Conservation (phyloP, 2,797 vertebrate species). For the Gymnothorax javanicus region DNA sequence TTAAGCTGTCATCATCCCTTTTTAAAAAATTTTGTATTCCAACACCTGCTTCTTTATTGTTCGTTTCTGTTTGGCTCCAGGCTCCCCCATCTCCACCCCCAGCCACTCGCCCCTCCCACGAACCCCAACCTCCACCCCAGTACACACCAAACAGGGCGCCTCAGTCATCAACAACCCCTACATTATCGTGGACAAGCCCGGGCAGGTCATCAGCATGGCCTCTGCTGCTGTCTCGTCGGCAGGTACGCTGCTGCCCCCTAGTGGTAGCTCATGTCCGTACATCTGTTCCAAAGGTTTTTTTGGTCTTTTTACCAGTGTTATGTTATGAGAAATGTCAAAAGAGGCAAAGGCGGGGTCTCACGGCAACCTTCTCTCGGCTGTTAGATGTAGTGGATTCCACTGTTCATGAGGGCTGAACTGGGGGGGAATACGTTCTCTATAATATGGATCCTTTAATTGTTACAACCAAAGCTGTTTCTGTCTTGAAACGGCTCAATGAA, state of each 20-base stretch:
- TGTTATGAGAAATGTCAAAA: background rate
- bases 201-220: conserved; percentile 81
- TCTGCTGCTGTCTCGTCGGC: conserved; percentile 66
- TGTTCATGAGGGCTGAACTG: too few relatives aligned
- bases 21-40: background rate
- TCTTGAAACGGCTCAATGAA: background rate
- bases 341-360: background rate
- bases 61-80: conserved; percentile 70
- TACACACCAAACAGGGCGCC: conserved; percentile 86
- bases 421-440: too few relatives aligned
- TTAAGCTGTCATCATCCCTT: background rate
- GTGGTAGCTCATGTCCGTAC: background rate
- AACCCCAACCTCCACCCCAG: conserved; percentile 85
- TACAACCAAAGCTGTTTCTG: background rate
- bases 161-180: conserved; percentile 87
- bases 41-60: conserved; percentile 14
- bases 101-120: conserved; percentile 91
- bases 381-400: too few relatives aligned
- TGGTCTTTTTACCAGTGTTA: background rate
- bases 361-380: too few relatives aligned
- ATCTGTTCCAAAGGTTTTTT: background rate
- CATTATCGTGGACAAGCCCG: conserved; percentile 88
- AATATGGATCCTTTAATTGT: too few relatives aligned
- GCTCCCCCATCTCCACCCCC: conserved; percentile 94
- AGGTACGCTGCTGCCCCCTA: conserved; percentile 56